Evolutionary conservation across 2,113 vertebrate genomes (phyloP).

Genomic region (Ranitomeya imitator): DNA sequence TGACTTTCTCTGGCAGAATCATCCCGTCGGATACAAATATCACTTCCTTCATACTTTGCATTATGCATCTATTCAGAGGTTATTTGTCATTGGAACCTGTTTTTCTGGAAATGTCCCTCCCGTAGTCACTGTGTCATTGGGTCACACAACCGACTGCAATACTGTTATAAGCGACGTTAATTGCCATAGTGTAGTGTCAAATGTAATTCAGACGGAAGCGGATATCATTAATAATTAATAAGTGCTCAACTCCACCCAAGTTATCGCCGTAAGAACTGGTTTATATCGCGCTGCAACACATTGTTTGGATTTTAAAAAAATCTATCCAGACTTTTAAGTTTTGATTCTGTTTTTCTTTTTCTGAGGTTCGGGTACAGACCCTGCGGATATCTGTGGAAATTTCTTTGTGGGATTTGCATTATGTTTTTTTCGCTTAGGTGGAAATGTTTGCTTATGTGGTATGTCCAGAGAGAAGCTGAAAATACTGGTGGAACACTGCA

Average conservation of each 20-base stretch:
- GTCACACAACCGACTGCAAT: background rate
- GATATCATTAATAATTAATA: background rate
- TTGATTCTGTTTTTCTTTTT: no score
- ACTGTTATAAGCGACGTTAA: background rate
- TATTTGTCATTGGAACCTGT: background rate
- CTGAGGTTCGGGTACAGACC: no score
- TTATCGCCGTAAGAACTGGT: background rate
- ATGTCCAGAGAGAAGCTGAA: no score
- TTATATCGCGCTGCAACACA: background rate
- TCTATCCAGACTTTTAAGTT: no score
- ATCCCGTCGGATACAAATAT: background rate
- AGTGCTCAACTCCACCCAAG: background rate
- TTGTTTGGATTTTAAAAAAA: no score
- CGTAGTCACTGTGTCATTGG: conserved; percentile 12
- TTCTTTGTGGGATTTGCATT: no score
- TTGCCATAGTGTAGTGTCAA: background rate
- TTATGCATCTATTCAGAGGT: background rate
- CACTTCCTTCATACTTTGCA: background rate
- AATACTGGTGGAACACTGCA: no score
- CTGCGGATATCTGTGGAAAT: no score
- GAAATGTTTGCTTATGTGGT: no score
- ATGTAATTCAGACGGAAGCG: background rate
- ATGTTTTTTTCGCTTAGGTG: no score
- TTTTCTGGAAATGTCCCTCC: conserved; percentile 2
- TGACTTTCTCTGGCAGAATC: background rate